Conservation (phyloP, 2,113 vertebrate species). For the Mus pahari region DNA sequence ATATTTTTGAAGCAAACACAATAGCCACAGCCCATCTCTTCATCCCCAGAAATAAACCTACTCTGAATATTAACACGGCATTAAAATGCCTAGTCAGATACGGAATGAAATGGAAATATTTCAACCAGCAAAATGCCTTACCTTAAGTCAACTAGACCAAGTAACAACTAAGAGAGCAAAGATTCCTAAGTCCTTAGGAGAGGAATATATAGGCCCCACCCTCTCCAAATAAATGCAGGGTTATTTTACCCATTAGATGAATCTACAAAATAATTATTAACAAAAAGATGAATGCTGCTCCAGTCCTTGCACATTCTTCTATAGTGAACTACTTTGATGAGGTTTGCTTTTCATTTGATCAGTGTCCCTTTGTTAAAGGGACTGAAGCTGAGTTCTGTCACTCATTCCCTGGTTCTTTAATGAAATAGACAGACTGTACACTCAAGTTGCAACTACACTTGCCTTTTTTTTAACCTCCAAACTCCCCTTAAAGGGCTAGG, state of each 20-base stretch:
- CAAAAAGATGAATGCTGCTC: not conserved
- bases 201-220: not conserved
- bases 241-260: not conserved
- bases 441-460: not conserved
- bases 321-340: conserved; percentile 54
- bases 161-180: not conserved
- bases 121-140: not conserved
- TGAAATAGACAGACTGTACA: not conserved
- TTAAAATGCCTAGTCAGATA: conserved; percentile 12
- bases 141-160: not conserved
- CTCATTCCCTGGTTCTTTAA: conserved; percentile 7
- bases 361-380: conserved; percentile 47
- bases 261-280: conserved; percentile 58
- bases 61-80: not conserved
- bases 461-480: not conserved
- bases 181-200: not conserved
- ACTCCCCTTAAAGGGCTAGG: not conserved
- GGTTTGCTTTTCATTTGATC: not conserved
- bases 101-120: not conserved
- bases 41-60: not conserved
- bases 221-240: conserved; percentile 21
- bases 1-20: not conserved
- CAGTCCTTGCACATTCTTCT: not conserved
- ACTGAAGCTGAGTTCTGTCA: not conserved
- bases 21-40: not conserved